Evolutionary conservation across 2,888 invertebrate species (phyloP).

Genomic region (Platycheirus albimanus): DNA sequence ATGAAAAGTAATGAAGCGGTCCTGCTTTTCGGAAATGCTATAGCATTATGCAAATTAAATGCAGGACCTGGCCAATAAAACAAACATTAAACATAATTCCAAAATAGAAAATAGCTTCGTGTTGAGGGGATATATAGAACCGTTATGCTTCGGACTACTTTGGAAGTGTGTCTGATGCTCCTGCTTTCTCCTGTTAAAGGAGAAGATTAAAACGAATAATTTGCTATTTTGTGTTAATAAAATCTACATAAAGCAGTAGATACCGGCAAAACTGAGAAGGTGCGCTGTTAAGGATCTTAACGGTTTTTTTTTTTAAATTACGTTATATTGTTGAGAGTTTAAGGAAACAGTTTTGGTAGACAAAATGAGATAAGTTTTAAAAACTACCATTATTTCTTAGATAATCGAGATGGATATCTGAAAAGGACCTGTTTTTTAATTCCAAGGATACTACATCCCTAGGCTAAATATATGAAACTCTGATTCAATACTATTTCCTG

Average conservation of each 20-base stretch:
- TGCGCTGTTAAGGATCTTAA: background rate
- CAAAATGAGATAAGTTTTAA: too few species aligned
- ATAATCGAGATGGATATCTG: too few species aligned
- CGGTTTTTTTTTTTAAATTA: slow-evolving; percentile 32
- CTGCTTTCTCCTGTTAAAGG: background rate
- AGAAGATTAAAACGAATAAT: slow-evolving; percentile 62
- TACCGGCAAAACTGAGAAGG: background rate
- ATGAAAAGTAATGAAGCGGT: slow-evolving; percentile 66
- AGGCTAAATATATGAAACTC: too few species aligned
- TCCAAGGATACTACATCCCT: too few species aligned
- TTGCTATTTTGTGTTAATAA: slow-evolving; percentile 52
- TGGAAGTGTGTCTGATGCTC: slow-evolving; percentile 6
- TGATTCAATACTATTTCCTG: too few species aligned
- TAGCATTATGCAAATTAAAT: slow-evolving; percentile 72
- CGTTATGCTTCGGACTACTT: slow-evolving; percentile 22
- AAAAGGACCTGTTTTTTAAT: too few species aligned
- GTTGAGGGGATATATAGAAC: background rate
- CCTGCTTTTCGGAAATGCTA: slow-evolving; percentile 52
- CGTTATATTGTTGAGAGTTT: too few species aligned
- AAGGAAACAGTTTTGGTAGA: too few species aligned
- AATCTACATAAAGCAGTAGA: slow-evolving; percentile 40
- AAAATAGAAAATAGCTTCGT: slow-evolving; percentile 57
- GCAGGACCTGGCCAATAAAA: slow-evolving; percentile 71
- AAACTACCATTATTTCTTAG: too few species aligned
- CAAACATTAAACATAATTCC: slow-evolving; percentile 69